Base-by-base conservation (phyloP, 2,888 invertebrate genomes). In the Tetanocera ferruginea region DNA sequence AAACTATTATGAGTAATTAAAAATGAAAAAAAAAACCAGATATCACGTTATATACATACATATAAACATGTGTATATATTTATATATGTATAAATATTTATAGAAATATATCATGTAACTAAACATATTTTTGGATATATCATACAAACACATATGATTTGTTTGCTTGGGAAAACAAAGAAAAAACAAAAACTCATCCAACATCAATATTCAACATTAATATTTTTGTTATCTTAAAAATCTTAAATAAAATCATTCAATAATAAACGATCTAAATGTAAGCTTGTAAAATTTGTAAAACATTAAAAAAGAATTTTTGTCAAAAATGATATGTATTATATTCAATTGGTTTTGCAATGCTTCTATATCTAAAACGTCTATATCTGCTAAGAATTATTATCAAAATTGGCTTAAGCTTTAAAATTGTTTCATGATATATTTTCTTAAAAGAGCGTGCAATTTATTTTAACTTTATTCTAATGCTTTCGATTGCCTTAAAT, bases 61-160 rank as follows among this genome's bases (percentile, higher is more conserved):
- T 64, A 57, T 60, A 17, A 19, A 14, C 25, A 31, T 43, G 67
- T 66, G 23, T 64, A 57, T 66, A 43, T 6, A 17, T 31, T 6
- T 31, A 31, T 66, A 72, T 66, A 19, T 64, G 43, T 67, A 43
- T 43, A 43, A 43, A 43, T 43, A 43, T 43, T 43, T 64, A 64
- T 64, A 43, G 28, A 73, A 62, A 73, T 62, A 43, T 69, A 25
- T 51, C 31, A 51, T 60, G 60, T 37, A 72, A 60, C 62, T 19
- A 37, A 69, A 73, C 28, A 62, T 73, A 60, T 73, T 69, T 73
- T 73, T 73, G 62, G 62, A 72, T n/a, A 60, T 60, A 34, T 28
- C 73, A 62, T 73, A 73, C 73, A 73, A 62, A 62, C 28, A 64
- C 17, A 64, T 28, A 14, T 1, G 11, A 55, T 70, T 23, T 28